A percentile compares a stretch with the other conserved stretches of the same genome.
These are phyloP conservation scores for Limnephilus auricula DNA, from an alignment of 2,888 invertebrate genomes.

Conservation along the genomic window DNA sequence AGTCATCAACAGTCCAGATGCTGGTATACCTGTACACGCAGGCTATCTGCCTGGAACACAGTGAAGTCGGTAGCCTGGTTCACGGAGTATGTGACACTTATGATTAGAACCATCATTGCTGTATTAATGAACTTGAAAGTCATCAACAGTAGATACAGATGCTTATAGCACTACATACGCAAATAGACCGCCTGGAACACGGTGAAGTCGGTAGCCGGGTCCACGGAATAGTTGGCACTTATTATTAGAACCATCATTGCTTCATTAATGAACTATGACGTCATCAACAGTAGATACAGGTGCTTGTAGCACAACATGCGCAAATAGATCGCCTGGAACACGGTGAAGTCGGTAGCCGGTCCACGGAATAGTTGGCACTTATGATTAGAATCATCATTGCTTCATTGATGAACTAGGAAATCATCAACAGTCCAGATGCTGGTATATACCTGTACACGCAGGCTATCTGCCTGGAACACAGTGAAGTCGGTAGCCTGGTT, in stretches of 20 bases:
- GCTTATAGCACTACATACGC: constrained; percentile 1
- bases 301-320: constrained; percentile 71
- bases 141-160: constrained; percentile 58
- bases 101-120: too few species aligned
- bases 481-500: constrained; percentile 84
- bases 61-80: constrained; percentile 84
- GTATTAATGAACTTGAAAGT: neutral
- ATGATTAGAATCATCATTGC: too few species aligned
- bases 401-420: neutral
- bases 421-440: constrained; percentile 61
- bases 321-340: constrained; percentile 86
- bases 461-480: constrained; percentile 86
- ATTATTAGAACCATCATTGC: too few species aligned
- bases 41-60: constrained; percentile 86
- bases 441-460: constrained; percentile 73
- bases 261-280: too few species aligned
- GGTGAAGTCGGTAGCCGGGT: too few species aligned
- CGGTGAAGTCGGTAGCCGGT: constrained; percentile 83
- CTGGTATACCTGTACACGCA: constrained; percentile 74
- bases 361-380: constrained; percentile 79
- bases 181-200: too few species aligned
- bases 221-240: too few species aligned
- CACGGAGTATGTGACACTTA: constrained; percentile 78
- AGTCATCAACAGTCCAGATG: constrained; percentile 56
- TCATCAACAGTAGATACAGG: constrained; percentile 24